Evolutionary conservation across 2,888 invertebrate genomes (phyloP).

Genomic region (Melinaea marsaeus): DNA sequence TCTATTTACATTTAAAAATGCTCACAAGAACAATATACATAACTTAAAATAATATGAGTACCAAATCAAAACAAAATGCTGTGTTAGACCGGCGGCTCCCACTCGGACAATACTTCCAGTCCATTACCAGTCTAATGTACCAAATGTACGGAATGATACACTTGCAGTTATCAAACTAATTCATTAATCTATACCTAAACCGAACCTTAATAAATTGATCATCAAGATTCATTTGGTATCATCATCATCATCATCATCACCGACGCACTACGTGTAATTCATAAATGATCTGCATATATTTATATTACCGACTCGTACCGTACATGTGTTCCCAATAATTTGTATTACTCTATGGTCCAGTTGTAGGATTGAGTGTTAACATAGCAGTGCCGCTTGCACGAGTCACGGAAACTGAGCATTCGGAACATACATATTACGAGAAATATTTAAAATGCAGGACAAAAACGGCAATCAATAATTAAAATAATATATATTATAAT

Average conservation of each 20-base stretch:
- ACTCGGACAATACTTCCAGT: slow-evolving; percentile 7
- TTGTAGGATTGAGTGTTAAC: slow-evolving; percentile 24
- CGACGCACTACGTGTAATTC: slow-evolving; percentile 17
- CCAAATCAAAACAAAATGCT: slow-evolving; percentile 46
- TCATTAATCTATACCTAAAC: slow-evolving; percentile 25
- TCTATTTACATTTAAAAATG: slow-evolving; percentile 76
- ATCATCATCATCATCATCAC: background rate
- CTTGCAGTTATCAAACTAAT: slow-evolving; percentile 22
- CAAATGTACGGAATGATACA: slow-evolving; percentile 41
- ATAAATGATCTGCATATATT: slow-evolving; percentile 16
- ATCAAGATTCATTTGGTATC: slow-evolving; percentile 27
- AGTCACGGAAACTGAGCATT: too few relatives aligned
- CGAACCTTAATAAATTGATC: slow-evolving; percentile 26
- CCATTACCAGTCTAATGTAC: slow-evolving; percentile 27
- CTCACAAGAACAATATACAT: slow-evolving; percentile 69
- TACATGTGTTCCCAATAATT: slow-evolving; percentile 25
- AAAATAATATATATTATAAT: background rate
- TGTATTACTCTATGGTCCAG: slow-evolving; percentile 26
- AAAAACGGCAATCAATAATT: background rate
- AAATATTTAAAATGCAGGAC: slow-evolving; percentile 11
- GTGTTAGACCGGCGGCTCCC: slow-evolving; percentile 40
- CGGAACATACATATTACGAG: slow-evolving; percentile 2
- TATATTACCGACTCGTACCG: slow-evolving; percentile 16
- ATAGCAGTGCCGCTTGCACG: slow-evolving; percentile 18
- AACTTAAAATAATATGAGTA: slow-evolving; percentile 65